Base-by-base conservation (phyloP, 1,140 invertebrate species). In the Eupristina koningsbergeri region DNA sequence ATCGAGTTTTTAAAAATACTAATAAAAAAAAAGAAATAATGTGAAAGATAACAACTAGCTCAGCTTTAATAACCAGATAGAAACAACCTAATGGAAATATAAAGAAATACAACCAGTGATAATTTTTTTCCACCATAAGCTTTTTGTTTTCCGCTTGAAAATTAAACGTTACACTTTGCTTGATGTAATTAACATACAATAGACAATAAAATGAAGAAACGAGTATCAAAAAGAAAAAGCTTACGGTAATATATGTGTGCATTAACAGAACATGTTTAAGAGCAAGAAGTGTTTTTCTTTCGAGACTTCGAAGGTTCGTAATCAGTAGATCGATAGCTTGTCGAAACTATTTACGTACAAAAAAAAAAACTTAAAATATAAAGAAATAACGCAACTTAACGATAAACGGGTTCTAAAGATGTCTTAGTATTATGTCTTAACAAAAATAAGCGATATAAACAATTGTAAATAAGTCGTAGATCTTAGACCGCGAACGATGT, bases 171-270 rank as follows among this genome's bases (percentile, higher is more conserved):
- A 67, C 78, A 85, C 61, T 81, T 85, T 81, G 73, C 79, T 84
- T 78, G 73, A 81, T 74, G 77, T 81, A 81, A 85, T 87, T 80
- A 88, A 89, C 86, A 87, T 87, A 88, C 86, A 88, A 90, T 87
- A 91, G 90, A 92, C 91, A 92, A 92, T 92, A 92, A 92, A 87
- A 85, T 13, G 41, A 64, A 64, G 74, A 75, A 84, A 89, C 89
- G 89, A 91, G 88, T 91, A 92, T 91, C 89, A 92, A 92, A 92
- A 84, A 53, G 73, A 84, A 80, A 82, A 84, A 85, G 85, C 86
- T 87, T 87, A 87, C 85, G 78, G 61, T 67, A 80, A 83, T 80
- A 64, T 81, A 75, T 79, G 61, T 76, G 78, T 71, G 45, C 58
- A 64, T 69, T 58, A 31, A 64, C 47, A 50, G 58, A 80, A 29